phyloP scores from a whole-genome alignment of 2,888 invertebrate genomes.

The Anticlea derivata region DNA sequence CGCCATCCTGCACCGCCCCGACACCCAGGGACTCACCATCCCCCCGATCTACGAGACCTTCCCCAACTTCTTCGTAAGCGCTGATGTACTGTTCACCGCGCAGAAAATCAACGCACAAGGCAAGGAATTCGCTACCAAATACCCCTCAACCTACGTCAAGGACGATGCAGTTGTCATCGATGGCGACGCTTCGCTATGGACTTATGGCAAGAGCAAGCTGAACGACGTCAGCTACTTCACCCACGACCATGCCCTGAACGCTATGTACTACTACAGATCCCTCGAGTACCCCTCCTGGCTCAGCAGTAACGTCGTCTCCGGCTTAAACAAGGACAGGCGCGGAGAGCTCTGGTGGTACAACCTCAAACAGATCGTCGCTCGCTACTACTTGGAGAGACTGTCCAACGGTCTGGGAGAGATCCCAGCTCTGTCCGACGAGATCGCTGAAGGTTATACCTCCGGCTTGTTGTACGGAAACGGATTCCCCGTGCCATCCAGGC shows the following conservation, averaged over 20 bases:
- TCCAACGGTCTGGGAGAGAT: slow-evolving; percentile 87
- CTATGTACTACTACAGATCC: slow-evolving; percentile 85
- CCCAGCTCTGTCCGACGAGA: slow-evolving; percentile 72
- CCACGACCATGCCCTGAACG: slow-evolving; percentile 88
- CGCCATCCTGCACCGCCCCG: slow-evolving; percentile 86
- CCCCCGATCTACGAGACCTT: slow-evolving; percentile 89
- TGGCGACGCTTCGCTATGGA: slow-evolving; percentile 85
- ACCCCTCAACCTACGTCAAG: slow-evolving; percentile 59
- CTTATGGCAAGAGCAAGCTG: slow-evolving; percentile 81
- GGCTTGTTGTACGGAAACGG: slow-evolving; percentile 86
- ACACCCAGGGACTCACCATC: slow-evolving; percentile 85
- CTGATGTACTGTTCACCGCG: slow-evolving; percentile 86
- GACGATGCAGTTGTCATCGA: slow-evolving; percentile 80
- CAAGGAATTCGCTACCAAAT: slow-evolving; percentile 52
- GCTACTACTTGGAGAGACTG: slow-evolving; percentile 90
- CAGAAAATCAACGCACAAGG: slow-evolving; percentile 82
- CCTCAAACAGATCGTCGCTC: slow-evolving; percentile 87
- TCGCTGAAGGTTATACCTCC: slow-evolving; percentile 85
- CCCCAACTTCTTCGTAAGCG: slow-evolving; percentile 88
- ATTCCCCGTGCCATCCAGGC: slow-evolving; percentile 85
- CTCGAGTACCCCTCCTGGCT: slow-evolving; percentile 87
- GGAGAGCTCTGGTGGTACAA: slow-evolving; percentile 38
- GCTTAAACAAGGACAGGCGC: slow-evolving; percentile 46
- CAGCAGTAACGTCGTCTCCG: slow-evolving; percentile 78
- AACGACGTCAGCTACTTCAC: slow-evolving; percentile 86